These are phyloP conservation scores for Apodemia duryi DNA, from an alignment of 2,888 invertebrate genomes.

Conservation along the genomic window DNA sequence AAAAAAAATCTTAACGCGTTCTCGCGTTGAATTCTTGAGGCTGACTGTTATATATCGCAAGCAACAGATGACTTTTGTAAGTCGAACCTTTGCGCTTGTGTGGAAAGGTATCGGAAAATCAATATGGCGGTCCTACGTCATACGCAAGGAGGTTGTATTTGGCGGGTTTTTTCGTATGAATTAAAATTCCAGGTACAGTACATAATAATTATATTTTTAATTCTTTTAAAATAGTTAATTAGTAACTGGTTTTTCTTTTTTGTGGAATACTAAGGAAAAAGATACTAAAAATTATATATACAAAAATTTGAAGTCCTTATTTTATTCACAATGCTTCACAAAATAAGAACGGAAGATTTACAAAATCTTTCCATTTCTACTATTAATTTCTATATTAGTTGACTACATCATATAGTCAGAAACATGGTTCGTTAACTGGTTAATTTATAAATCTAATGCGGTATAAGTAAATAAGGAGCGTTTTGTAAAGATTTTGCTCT, in stretches of 20 bases:
- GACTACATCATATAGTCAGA: no score
- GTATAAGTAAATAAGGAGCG: no score
- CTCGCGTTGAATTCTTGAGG: conserved; percentile 48
- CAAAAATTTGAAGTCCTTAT: no score
- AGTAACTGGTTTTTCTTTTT: not conserved
- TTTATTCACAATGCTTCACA: no score
- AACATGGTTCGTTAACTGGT: no score
- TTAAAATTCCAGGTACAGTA: conserved; percentile 2
- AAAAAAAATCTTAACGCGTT: conserved; percentile 37
- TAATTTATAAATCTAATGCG: no score
- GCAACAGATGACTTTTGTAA: conserved; percentile 72
- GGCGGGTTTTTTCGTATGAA: conserved; percentile 33
- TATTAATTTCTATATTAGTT: no score
- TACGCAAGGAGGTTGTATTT: conserved; percentile 31
- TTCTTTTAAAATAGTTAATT: not conserved
- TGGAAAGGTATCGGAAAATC: conserved; percentile 50
- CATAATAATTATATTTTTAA: not conserved
- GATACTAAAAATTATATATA: no score
- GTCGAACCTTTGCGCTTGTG: conserved; percentile 51
- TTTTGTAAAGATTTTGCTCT: no score
- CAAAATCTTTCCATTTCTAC: no score
- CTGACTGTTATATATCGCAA: conserved; percentile 55
- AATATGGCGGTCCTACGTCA: conserved; percentile 44
- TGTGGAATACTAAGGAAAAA: no score
- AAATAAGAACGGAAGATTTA: no score